These are phyloP conservation scores for Leucoptera coffeella DNA, from an alignment of 2,888 invertebrate species.

Conservation along the genomic window DNA sequence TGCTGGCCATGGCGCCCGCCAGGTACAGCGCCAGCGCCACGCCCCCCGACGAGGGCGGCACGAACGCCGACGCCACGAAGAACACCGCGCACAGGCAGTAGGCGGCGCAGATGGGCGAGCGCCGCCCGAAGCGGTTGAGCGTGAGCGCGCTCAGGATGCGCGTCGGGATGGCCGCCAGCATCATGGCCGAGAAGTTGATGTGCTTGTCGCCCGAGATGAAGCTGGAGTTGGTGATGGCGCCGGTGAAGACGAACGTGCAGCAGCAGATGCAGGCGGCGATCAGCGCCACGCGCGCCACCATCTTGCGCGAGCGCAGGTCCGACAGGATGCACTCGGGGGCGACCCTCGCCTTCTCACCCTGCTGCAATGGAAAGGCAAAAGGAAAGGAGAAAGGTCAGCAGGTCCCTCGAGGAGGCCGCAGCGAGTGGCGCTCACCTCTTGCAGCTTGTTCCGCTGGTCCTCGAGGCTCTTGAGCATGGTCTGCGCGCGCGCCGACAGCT, in stretches of 20 bases:
- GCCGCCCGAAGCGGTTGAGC: slow-evolving; percentile 58
- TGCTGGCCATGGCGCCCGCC: slow-evolving; percentile 60
- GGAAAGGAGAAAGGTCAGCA: too few relatives aligned
- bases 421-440: background rate
- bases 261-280: slow-evolving; percentile 61
- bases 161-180: slow-evolving; percentile 61
- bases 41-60: slow-evolving; percentile 40
- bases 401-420: too few relatives aligned
- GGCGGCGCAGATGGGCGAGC: slow-evolving; percentile 30
- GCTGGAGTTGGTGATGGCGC: slow-evolving; percentile 70
- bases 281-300: slow-evolving; percentile 24
- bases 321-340: slow-evolving; percentile 9
- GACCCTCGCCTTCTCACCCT: too few relatives aligned
- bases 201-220: slow-evolving; percentile 68
- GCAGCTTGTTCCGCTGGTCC: slow-evolving; percentile 15
- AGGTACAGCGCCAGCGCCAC: slow-evolving; percentile 47
- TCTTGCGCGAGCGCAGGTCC: slow-evolving; percentile 23
- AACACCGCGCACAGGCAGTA: slow-evolving; percentile 39
- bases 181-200: slow-evolving; percentile 64
- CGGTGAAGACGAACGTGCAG: slow-evolving; percentile 70
- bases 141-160: slow-evolving; percentile 39
- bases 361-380: too few relatives aligned
- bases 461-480: slow-evolving; percentile 29
- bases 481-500: slow-evolving; percentile 46
- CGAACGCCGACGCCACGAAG: slow-evolving; percentile 48